Evolutionary conservation across 2,888 invertebrate genomes (phyloP), one percentile per base, ranked within the genome.

Genomic region (Cosmia pyralina): DNA sequence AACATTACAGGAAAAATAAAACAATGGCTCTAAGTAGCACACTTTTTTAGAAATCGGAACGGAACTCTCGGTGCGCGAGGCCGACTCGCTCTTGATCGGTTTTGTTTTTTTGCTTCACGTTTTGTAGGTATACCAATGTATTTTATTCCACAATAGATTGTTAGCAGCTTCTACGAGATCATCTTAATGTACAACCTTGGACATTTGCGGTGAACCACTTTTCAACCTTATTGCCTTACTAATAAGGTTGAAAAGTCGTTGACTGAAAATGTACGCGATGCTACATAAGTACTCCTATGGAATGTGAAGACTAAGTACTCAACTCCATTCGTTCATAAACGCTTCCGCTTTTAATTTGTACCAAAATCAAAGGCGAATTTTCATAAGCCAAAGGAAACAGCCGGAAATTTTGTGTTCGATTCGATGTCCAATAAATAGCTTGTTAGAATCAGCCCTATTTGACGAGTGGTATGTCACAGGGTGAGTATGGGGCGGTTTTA

Each of bases 341-440:
- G 75, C 72, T 41, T 2, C 11, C 59, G 17, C 41, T 69, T 48
- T 6, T 64, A 2, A 28, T 48, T 86, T 83, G 55, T 13, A 75
- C 79, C 76, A 79, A 17, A 57, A 52, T 10, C 22, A n/a, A n/a
- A n/a, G 69, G 19, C 73, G 72, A 81, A 88, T 88, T 89, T 89
- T 88, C 87, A 89, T 89, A 88, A 88, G 81, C 82, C 72, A 75
- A 88, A 85, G 88, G 88, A 88, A 90, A 87, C 87, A 87, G 85
- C 70, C 84, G 87, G 87, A 90, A 89, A 89, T 90, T 88, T 86
- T 89, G 87, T 89, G 88, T 89, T 86, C 85, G 86, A 90, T 90
- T 89, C 89, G 81, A 88, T 84, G 86, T 87, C 87, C 90, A 91
- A 92, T 92, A 91, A 91, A 90, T 91, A 88, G 88, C 88, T 90